phyloP scores from a whole-genome alignment of 1,140 invertebrate genomes.

The Pectinophora gossypiella region DNA sequence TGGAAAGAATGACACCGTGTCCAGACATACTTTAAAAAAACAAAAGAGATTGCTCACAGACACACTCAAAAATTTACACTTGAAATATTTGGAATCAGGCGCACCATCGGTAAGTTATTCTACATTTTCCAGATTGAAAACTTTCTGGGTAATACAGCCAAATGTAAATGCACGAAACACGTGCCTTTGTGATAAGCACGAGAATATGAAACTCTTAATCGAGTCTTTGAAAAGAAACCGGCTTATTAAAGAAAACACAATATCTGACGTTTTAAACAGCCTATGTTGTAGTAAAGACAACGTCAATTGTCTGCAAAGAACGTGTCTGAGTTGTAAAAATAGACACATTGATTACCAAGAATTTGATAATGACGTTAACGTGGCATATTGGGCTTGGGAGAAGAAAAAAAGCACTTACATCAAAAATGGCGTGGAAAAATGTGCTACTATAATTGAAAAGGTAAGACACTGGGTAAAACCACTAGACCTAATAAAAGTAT shows the following conservation, averaged over 20 bases:
- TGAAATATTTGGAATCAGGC: not conserved
- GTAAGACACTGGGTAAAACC: not conserved
- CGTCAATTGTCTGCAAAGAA: not conserved
- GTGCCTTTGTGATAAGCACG: slow-evolving; percentile 4
- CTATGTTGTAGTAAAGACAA: not conserved
- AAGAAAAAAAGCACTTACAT: not conserved
- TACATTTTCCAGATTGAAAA: not conserved
- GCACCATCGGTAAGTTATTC: not conserved
- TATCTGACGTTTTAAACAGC: not conserved
- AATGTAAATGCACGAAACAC: not conserved
- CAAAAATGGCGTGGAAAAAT: not conserved
- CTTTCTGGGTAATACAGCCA: slow-evolving; percentile 7
- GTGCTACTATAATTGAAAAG: not conserved
- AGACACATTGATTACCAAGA: not conserved
- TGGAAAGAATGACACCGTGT: slow-evolving; percentile 5
- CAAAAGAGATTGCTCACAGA: slow-evolving; percentile 8
- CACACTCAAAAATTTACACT: not conserved
- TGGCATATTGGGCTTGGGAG: not conserved
- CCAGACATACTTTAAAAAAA: slow-evolving; percentile 4
- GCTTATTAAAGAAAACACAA: not conserved
- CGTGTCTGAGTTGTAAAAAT: not conserved
- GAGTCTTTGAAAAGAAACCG: not conserved
- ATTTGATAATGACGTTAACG: not conserved
- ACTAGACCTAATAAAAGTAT: not conserved
- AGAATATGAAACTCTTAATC: not conserved